phyloP scores from a whole-genome alignment of 1,140 invertebrate species.

The Zaprionus nigranus region DNA sequence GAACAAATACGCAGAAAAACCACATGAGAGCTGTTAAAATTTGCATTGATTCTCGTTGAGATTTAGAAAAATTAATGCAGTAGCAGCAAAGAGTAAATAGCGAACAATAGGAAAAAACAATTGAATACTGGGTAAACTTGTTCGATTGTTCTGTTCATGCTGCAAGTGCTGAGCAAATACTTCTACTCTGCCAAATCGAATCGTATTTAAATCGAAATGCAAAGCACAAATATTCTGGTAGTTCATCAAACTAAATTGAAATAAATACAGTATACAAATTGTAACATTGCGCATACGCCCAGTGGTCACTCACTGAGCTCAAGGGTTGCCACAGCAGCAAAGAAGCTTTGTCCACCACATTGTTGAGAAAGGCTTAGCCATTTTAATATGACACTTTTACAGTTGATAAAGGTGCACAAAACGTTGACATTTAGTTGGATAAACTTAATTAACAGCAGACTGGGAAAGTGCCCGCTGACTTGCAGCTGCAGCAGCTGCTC shows the following conservation, averaged over 20 bases:
- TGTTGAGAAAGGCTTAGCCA: slow-evolving; percentile 40
- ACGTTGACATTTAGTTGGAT: slow-evolving; percentile 44
- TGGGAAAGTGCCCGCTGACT: slow-evolving; percentile 1
- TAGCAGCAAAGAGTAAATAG: neutral
- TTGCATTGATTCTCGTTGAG: slow-evolving; percentile 65
- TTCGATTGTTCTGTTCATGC: slow-evolving; percentile 25
- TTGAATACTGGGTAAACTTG: slow-evolving; percentile 24
- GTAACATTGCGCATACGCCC: slow-evolving; percentile 14
- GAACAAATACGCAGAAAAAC: slow-evolving; percentile 30
- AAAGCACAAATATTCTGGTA: slow-evolving; percentile 1
- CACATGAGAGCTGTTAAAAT: slow-evolving; percentile 67
- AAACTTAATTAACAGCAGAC: slow-evolving; percentile 72
- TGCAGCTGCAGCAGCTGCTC: slow-evolving; percentile 4
- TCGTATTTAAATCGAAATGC: slow-evolving; percentile 41
- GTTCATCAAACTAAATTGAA: slow-evolving; percentile 19
- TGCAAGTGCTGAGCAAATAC: slow-evolving; percentile 48
- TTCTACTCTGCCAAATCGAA: slow-evolving; percentile 8
- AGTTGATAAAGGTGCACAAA: slow-evolving; percentile 64
- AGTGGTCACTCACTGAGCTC: neutral
- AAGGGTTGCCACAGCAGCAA: neutral
- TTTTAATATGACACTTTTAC: slow-evolving; percentile 58
- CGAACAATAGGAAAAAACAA: slow-evolving; percentile 23
- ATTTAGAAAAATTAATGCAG: slow-evolving; percentile 51
- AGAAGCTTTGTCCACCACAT: slow-evolving; percentile 25
- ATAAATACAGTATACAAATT: slow-evolving; percentile 2